These are phyloP conservation scores for Anthrax anthrax DNA, from an alignment of 2,888 invertebrate genomes.

Conservation along the genomic window DNA sequence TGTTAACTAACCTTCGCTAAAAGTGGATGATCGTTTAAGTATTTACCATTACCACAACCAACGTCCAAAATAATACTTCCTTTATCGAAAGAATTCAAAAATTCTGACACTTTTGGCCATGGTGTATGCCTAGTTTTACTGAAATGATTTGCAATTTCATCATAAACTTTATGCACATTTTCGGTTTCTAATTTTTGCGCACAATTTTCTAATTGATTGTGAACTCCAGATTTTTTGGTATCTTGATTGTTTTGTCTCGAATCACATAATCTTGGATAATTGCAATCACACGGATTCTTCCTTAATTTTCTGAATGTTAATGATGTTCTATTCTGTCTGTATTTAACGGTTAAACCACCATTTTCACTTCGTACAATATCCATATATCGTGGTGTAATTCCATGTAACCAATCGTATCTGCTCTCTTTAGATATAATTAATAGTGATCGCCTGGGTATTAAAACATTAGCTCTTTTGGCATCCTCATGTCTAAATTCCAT, in stretches of 20 bases:
- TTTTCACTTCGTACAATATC: conserved; percentile 48
- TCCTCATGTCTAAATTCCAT: conserved; percentile 75
- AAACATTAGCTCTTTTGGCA: conserved; percentile 38
- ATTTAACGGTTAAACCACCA: conserved; percentile 40
- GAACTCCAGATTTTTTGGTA: too few species aligned
- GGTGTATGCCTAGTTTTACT: conserved; percentile 85
- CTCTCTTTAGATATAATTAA: conserved; percentile 68
- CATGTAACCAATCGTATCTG: conserved; percentile 75
- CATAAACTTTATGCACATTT: conserved; percentile 81
- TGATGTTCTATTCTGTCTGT: conserved; percentile 52
- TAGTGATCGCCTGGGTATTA: conserved; percentile 56
- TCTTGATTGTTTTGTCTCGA: conserved; percentile 24
- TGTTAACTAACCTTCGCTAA: neutral
- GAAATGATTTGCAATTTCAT: conserved; percentile 88
- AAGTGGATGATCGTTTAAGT: conserved; percentile 39
- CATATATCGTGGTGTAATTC: conserved; percentile 69
- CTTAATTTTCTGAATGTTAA: conserved; percentile 63
- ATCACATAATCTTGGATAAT: conserved; percentile 53
- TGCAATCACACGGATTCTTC: conserved; percentile 44
- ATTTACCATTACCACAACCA: conserved; percentile 98
- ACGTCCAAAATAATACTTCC: conserved; percentile 75
- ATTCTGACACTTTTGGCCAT: conserved; percentile 83
- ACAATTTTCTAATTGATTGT: conserved; percentile 30
- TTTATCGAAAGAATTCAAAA: conserved; percentile 48
- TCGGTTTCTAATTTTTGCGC: conserved; percentile 54